Base-by-base conservation (phyloP, 2,113 vertebrate genomes). In the Syngnathus floridae region DNA sequence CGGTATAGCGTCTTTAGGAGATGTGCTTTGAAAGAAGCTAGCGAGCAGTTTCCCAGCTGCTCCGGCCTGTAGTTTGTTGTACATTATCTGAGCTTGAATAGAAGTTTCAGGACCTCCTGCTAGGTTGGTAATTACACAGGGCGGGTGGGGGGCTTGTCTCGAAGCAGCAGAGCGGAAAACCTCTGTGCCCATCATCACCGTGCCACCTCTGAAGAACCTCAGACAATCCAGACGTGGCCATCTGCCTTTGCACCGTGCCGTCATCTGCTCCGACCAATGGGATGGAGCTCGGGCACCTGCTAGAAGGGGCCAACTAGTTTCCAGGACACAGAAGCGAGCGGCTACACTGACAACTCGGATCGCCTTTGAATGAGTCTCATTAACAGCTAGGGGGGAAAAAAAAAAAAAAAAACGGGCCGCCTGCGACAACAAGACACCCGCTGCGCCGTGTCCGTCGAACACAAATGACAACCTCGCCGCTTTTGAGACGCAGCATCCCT, bases 31-130 rank as follows among this genome's bases (percentile, higher is more conserved):
- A 83, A 79, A 83, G 82, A 76, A 73, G 51, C 48, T 69, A 90
- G 92, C 93, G 94, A 95, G 93, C 94, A 93, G 93, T 92, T 94
- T 92, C 92, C 94, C 95, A 99, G 96, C 95, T 98, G 96, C 91
- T 95, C 93, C 89, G 92, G 90, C 90, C 93, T 92, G 91, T 93
- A 95, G 95, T 96, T 96, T 96, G 91, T 95, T 93, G 94, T 92
- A 93, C 92, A 94, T 90, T 90, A 87, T 90, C 78, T 70, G 81
- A 73, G 86, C 90, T 88, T 93, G 94, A 93, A 95, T 95, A 87
- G 93, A 93, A 92, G 91, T 91, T 91, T 90, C 81, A 83, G 85
- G 94, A 93, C 93, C 95, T 92, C 95, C 95, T 92, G 93, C 92
- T 86, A 93, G 91, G 93, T 84, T 79, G 86, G 93, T 99, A 99